Percentiles rank a stretch among this genome's conserved stretches.
Conservation (phyloP, 2,888 invertebrate genomes). For the Hedychridium roseum region DNA sequence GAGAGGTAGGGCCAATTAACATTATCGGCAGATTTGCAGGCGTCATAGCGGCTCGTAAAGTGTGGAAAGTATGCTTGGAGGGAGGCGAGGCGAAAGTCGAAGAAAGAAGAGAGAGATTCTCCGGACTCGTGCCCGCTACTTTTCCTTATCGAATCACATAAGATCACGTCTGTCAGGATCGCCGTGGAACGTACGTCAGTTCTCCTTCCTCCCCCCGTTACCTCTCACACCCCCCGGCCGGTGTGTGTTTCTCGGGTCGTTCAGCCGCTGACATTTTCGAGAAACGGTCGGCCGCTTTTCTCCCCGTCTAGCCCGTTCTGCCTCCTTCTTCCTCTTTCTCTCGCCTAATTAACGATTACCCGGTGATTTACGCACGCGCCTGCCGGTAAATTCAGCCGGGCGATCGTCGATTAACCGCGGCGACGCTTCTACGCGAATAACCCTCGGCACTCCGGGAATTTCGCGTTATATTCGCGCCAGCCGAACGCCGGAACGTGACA, state of each 20-base stretch:
- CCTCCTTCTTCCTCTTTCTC: constrained; percentile 17
- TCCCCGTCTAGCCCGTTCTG: constrained; percentile 12
- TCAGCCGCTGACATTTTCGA: constrained; percentile 41
- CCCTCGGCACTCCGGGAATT: constrained; percentile 26
- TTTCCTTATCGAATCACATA: no score
- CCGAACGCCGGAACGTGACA: constrained; percentile 47
- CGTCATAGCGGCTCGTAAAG: no score
- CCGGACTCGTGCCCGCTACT: no score
- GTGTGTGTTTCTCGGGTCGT: background rate
- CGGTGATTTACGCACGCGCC: constrained; percentile 34
- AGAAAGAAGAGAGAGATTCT: no score
- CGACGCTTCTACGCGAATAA: background rate
- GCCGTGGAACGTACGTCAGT: no score
- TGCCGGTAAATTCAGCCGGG: constrained; percentile 21
- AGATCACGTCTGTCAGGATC: no score
- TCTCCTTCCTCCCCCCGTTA: background rate
- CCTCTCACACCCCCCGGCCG: background rate
- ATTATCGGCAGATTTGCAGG: no score
- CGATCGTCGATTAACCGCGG: constrained; percentile 23
- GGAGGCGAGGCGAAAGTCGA: no score
- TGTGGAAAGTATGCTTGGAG: no score
- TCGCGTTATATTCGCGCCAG: constrained; percentile 24
- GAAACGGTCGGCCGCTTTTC: no score
- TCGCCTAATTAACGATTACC: constrained; percentile 44
- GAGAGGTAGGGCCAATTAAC: no score